Evolutionary conservation across 2,797 vertebrate species (phyloP), one percentile per base, ranked within the genome.

Genomic region (Potorous gilbertii): DNA sequence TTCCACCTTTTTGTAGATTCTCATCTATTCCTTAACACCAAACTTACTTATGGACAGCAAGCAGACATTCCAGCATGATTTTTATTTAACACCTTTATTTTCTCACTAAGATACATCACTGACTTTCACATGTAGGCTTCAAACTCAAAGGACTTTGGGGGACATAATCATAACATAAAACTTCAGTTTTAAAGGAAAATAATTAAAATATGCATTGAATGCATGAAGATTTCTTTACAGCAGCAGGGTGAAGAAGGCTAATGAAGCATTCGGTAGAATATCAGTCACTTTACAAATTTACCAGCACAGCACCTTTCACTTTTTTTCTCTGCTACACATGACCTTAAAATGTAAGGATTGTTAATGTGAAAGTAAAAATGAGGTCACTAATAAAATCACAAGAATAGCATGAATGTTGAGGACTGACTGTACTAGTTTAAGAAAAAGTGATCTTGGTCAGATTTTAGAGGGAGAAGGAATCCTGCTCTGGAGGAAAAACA

Each of bases 401-500:
- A 27, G 1, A 87, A 87, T 87, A 9, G 55, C 91, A 74, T 93
- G 89, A 74, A 62, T 34, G 27, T 90, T 93, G 74, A 94, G 74
- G 50, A 55, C 93, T 62, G 92, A 95, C 94, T 96, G 93, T 93
- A 62, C 34, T 34, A 96, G 94, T 95, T 97, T 95, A 87, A 93
- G 95, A 96, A 95, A 46, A 94, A 93, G 55, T 96, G 74, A 92
- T 95, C 59, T 95, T 14, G 0, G 90, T 4, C 93, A 1, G 29
- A 24, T 94, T 97, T 92, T 91, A 93, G 92, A 92, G n/a, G 40
- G 97, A 96, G 96, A 97, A 96, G 40, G 66, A 28, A 96, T 5
- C 12, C 28, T 94, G 95, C 98, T 96, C 97, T 95, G 52, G 97
- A 93, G 98, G 97, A 96, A 95, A 97, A 92, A 93, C 96, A 14